Evolutionary conservation across 2,113 vertebrate species (phyloP), one percentile per base, ranked within the genome.

Genomic region (Colossoma macropomum): DNA sequence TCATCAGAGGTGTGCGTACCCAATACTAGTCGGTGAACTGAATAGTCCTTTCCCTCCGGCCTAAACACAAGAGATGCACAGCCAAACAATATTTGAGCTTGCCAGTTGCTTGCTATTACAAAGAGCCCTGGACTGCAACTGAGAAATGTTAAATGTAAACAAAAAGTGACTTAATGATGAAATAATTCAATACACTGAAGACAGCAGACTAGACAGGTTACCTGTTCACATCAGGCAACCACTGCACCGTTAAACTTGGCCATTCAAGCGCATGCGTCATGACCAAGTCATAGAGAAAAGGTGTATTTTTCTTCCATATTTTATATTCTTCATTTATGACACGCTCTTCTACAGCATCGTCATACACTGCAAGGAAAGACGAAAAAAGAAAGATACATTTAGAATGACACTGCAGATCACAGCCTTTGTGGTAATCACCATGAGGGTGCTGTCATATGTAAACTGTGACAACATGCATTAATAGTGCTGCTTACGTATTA

Each of bases 231-330:
- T 97, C 96, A 23, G 97, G 97, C 84, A 97, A 91, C 97, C 97
- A 97, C 93, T 96, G 97, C 85, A 96, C 97, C 0, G 97, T 97
- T 75, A 98, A 96, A 88, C 97, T 97, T 62, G 97, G 97, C 97
- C 97, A 96, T 91, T 98, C 97, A 77, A 97, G 91, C 0, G 96
- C 97, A 21, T 97, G 97, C 25, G 96, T 97, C 96, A 98, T 96
- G 88, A 97, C 96, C 92, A 97, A 90, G 88, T 97, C 96, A 65
- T 97, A 98, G 1, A 98, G 91, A 85, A 97, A 97, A 0, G 96
- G 97, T 0, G 96, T 97, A 89, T 97, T 98, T 82, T 98, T 98
- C 93, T 97, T 98, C 96, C 97, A 98, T 60, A 98, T 97, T 91
- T 96, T 97, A 93, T 97, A 97, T 88, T 98, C 97, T 84, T 97